These are phyloP conservation scores for Venturia canescens DNA, from an alignment of 1,140 invertebrate genomes.

Conservation along the genomic window DNA sequence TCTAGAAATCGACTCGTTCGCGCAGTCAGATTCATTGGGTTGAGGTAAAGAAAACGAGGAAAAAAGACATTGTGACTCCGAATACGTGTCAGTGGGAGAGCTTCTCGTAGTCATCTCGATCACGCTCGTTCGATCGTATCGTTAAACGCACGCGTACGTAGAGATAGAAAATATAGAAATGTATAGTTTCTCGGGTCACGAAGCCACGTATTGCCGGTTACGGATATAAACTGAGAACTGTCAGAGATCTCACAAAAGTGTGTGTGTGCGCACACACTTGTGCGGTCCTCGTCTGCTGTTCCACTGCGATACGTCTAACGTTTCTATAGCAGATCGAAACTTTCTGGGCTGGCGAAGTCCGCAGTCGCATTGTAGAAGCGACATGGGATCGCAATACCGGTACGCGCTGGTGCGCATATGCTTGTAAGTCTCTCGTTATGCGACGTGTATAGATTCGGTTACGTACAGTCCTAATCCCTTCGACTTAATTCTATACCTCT, in stretches of 20 bases:
- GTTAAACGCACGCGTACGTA: not conserved
- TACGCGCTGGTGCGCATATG: slow-evolving; percentile 8
- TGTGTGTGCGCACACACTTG: not conserved
- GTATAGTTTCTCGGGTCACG: slow-evolving; percentile 53
- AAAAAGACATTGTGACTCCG: not conserved
- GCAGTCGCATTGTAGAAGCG: not conserved
- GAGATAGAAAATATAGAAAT: slow-evolving; percentile 23
- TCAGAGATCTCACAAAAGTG: not conserved
- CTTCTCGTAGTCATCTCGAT: not conserved
- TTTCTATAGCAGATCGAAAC: slow-evolving; percentile 28
- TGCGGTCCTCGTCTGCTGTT: slow-evolving; percentile 8
- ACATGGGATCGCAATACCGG: not conserved
- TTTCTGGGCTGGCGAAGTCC: not conserved
- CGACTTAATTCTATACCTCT: not conserved
- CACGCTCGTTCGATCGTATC: slow-evolving; percentile 48
- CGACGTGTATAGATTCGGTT: not conserved
- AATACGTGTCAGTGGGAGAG: not conserved
- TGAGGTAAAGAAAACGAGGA: not conserved
- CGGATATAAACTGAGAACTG: slow-evolving; percentile 22
- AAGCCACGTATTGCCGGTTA: slow-evolving; percentile 44
- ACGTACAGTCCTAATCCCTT: not conserved
- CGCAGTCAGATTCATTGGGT: no score
- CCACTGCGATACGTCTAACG: slow-evolving; percentile 28
- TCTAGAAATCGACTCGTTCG: not conserved
- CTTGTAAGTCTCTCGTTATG: not conserved